Evolutionary conservation across 2,888 invertebrate species (phyloP), one percentile per base, ranked within the genome.

Genomic region (Gibbula magus): DNA sequence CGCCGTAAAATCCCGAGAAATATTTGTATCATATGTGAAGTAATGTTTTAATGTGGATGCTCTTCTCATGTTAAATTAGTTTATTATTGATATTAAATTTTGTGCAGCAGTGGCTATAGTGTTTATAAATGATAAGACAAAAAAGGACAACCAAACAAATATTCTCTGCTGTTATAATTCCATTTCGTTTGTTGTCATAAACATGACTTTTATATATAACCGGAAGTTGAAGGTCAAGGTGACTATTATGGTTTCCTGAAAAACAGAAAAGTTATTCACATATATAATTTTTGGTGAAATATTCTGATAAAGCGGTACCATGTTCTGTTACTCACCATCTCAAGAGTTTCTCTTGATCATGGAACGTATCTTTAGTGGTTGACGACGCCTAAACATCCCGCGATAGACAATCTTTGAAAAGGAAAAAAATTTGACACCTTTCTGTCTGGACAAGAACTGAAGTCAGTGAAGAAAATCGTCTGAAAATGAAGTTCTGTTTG

Each of bases 401-500:
- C 7, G 20, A 22, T 56, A 20, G 5, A 56, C n/a, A 5, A 56
- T 56, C 20, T 20, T 22, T 18, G 54, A 7, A 3, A 2, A 54
- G 7, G 16, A 22, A 56, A 5, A 25, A 7, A n/a, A 10, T 56
- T 56, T 56, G 56, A 56, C 56, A 56, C 20, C 56, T 25, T 5
- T 18, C 20, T 70, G 70, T 35, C 67, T 18, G 29, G 20, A 2
- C 54, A 3, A 5, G 10, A 54, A 3, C 20, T 54, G 20, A 20
- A 20, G 16, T 8, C 16, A 16, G 52, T 13, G 10, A 52, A 16
- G n/a, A n/a, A n/a, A n/a, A 45, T 1, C 53, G 35, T 22, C 53
- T 29, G 20, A 70, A 32, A 20, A 77, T 74, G 77, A 80, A 70
- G 77, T 78, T 52, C 52, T 22, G 51, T 13, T 35, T 67, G 51